phyloP scores from a whole-genome alignment of 2,888 invertebrate genomes.

The Melinaea marsaeus region DNA sequence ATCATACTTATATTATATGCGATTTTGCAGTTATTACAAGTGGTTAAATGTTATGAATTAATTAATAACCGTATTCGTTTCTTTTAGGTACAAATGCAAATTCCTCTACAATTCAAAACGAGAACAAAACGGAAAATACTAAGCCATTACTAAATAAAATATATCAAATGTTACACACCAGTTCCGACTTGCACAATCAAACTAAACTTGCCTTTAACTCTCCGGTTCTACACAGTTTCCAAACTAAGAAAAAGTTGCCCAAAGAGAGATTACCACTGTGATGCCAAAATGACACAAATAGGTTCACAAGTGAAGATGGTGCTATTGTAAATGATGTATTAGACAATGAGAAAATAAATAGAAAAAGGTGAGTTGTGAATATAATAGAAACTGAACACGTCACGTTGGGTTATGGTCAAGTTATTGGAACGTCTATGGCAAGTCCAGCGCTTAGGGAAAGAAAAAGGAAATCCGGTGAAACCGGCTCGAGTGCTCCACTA shows the following conservation, averaged over 20 bases:
- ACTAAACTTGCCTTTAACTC: constrained; percentile 50
- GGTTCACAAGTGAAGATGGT: constrained; percentile 39
- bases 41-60: too few relatives aligned
- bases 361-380: constrained; percentile 56
- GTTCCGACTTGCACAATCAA: constrained; percentile 48
- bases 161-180: constrained; percentile 66
- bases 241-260: constrained; percentile 40
- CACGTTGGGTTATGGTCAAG: constrained; percentile 37
- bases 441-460: constrained; percentile 49
- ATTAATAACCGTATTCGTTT: too few relatives aligned
- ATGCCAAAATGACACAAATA: constrained; percentile 37
- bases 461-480: constrained; percentile 60
- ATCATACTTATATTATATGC: too few relatives aligned
- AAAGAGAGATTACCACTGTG: constrained; percentile 40
- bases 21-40: too few relatives aligned
- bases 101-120: constrained; percentile 48
- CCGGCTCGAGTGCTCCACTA: constrained; percentile 66
- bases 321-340: constrained; percentile 43
- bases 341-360: constrained; percentile 44
- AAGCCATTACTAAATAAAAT: constrained; percentile 64
- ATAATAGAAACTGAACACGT: constrained; percentile 42
- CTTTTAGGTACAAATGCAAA: constrained; percentile 38
- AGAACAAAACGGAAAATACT: constrained; percentile 42
- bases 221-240: constrained; percentile 41
- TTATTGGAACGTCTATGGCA: constrained; percentile 41